Conservation (phyloP, 2,797 vertebrate genomes). For the Hoplostethus atlanticus region DNA sequence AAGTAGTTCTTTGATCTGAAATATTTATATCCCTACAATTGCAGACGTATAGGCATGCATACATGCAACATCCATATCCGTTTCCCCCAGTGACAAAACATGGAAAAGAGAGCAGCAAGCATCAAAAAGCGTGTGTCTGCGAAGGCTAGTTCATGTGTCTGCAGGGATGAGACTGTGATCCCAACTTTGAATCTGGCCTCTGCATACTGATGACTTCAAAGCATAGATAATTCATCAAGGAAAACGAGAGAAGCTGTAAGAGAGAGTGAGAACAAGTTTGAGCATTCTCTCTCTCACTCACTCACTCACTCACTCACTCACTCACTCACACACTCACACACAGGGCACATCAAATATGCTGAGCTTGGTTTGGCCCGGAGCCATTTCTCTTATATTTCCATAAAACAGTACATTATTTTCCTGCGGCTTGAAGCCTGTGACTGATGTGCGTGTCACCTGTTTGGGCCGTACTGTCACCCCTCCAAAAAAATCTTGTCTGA, state of each 20-base stretch:
- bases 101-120: constrained; percentile 37
- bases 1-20: neutral
- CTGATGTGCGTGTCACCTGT: constrained; percentile 75
- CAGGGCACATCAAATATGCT: constrained; percentile 76
- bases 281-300: constrained; percentile 33
- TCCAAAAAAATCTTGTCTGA: constrained; percentile 51
- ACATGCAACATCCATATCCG: constrained; percentile 53
- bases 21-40: neutral
- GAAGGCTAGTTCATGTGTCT: constrained; percentile 62
- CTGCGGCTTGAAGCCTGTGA: constrained; percentile 64
- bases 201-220: constrained; percentile 80
- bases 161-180: constrained; percentile 66
- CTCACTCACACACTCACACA: constrained; percentile 36
- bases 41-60: neutral
- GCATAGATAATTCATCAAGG: constrained; percentile 84
- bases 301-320: constrained; percentile 1
- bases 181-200: constrained; percentile 75
- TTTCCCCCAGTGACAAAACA: constrained; percentile 42
- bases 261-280: constrained; percentile 47
- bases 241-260: constrained; percentile 46
- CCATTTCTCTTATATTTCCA: constrained; percentile 80
- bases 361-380: constrained; percentile 79
- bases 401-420: constrained; percentile 77
- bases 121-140: constrained; percentile 42
- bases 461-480: constrained; percentile 57